Evolutionary conservation across 2,113 vertebrate species (phyloP), one percentile per base, ranked within the genome.

Genomic region (Calidris pygmaea): DNA sequence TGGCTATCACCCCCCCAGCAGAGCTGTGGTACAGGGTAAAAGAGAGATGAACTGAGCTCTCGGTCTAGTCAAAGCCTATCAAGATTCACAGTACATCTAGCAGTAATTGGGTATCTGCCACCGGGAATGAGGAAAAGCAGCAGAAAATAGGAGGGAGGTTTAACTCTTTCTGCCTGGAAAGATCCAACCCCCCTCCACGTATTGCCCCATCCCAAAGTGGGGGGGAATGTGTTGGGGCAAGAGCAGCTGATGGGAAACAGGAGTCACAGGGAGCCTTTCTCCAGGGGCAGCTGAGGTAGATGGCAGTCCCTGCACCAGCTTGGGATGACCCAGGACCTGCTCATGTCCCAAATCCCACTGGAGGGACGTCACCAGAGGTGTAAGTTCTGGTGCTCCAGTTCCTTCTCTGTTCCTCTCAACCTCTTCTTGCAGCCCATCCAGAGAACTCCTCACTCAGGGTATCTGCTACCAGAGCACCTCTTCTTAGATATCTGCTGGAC

Each of bases 101-200:
- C 58, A 92, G 67, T 7, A 67, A 55, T 16, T 68, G 47, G 32
- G 12, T 34, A 58, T 81, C 65, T 90, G 77, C 35, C 78, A 52
- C 43, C 35, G 1, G 0, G 45, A 71, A 86, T 17, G n/a, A 94
- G 67, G 9, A 37, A 67, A 48, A 89, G n/a, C 59, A 66, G 41
- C 18, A 73, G 48, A 62, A 89, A 92, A 76, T 0, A 87, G 45
- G 12, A 80, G 19, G 8, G 26, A 88, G n/a, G 27, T 88, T 88
- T 88, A 83, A 86, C 76, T 71, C 37, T 62, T 93, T 62, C 52
- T 62, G 5, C 27, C 27, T 48, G 35, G 47, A 92, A 65, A 34
- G 20, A 29, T 72, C 43, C 34, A 75, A 9, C 5, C 18, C 24
- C 10, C 13, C 4, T 72, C 13, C 41, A 1, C 4, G 0, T 21